Conservation (phyloP, 2,113 vertebrate species). For the Arizona elegans region DNA sequence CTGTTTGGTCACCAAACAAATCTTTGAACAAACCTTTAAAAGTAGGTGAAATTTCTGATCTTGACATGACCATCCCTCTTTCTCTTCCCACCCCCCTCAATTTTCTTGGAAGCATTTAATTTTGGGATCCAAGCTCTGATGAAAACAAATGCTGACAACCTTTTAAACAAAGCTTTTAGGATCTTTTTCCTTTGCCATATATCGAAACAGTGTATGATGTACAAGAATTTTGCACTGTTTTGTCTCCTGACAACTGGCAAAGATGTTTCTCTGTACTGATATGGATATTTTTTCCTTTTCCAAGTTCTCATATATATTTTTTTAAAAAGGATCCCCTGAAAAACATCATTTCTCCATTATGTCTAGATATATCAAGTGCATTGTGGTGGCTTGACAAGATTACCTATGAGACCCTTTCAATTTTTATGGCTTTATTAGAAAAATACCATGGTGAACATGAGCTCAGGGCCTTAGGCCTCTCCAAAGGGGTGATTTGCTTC, state of each 20-base stretch:
- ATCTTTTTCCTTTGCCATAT: neutral
- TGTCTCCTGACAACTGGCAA: neutral
- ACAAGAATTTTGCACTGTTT: neutral
- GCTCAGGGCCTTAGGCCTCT: neutral
- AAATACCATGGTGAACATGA: neutral
- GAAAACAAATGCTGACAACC: neutral
- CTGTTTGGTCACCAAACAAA: neutral
- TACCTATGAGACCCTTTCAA: neutral
- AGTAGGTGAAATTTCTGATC: neutral
- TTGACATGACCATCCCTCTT: neutral
- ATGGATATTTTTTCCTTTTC: neutral
- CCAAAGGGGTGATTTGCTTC: neutral
- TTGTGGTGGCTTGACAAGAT: neutral
- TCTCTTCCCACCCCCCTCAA: rapidly evolving
- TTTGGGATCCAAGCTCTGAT: neutral
- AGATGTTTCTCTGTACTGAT: neutral
- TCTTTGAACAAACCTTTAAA: neutral
- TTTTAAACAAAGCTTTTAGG: neutral
- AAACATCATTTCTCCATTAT: neutral
- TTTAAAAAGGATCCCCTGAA: neutral
- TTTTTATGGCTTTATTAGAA: neutral
- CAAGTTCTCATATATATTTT: neutral
- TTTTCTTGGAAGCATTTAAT: neutral
- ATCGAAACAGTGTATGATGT: neutral
- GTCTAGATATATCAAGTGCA: neutral